Percentiles rank a stretch among this genome's conserved stretches.
Conservation (phyloP, 1,140 invertebrate genomes). For the Charaxes varanes region DNA sequence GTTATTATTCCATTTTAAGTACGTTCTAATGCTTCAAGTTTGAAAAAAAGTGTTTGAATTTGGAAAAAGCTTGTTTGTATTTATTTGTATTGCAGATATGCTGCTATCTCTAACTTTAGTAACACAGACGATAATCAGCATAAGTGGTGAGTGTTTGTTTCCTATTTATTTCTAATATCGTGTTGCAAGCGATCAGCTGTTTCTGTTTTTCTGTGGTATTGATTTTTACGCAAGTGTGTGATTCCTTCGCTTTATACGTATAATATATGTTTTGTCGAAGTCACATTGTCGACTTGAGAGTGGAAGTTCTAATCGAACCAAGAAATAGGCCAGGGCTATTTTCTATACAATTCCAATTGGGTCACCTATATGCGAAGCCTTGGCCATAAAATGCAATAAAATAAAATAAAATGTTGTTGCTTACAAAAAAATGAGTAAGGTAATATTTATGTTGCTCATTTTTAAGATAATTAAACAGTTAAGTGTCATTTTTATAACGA, state of each 20-base stretch:
- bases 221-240: conserved; percentile 33
- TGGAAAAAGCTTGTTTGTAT: conserved; percentile 38
- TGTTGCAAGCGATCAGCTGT: conserved; percentile 50
- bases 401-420: too few relatives aligned
- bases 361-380: too few relatives aligned
- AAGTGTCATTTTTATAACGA: too few relatives aligned
- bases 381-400: too few relatives aligned
- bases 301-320: too few relatives aligned
- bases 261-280: neutral
- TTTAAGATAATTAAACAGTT: too few relatives aligned
- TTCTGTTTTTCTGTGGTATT: conserved; percentile 51
- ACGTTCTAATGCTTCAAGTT: conserved; percentile 23
- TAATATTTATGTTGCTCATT: too few relatives aligned
- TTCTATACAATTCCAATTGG: too few relatives aligned
- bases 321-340: too few relatives aligned
- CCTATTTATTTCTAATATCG: conserved; percentile 19
- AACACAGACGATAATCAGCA: conserved; percentile 53
- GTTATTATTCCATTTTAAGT: conserved; percentile 25
- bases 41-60: conserved; percentile 23
- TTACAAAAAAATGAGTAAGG: too few relatives aligned
- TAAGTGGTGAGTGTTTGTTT: conserved; percentile 59
- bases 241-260: conserved; percentile 1
- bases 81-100: conserved; percentile 69
- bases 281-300: neutral
- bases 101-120: conserved; percentile 69